Conservation (phyloP, 2,113 vertebrate species). For the Canis aureus region DNA sequence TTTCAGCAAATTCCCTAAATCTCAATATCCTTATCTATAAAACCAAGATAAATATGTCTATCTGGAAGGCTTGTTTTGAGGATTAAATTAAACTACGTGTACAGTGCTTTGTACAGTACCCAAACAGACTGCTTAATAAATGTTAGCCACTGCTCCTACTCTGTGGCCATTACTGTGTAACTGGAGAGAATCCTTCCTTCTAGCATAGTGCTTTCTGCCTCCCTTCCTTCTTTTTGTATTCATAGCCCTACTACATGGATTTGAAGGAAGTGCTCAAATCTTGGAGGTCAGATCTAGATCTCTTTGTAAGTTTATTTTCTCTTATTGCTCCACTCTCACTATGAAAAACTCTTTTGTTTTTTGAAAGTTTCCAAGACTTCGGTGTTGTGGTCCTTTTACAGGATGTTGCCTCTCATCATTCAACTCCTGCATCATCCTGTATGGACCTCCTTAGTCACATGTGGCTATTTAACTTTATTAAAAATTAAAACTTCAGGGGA, state of each 20-base stretch:
- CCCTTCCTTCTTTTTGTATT: not conserved
- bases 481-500: not conserved
- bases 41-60: not conserved
- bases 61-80: not conserved
- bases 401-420: not conserved
- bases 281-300: not conserved
- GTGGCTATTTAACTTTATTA: not conserved
- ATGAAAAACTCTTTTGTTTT: not conserved
- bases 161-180: not conserved
- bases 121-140: too few species aligned
- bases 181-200: not conserved
- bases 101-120: not conserved
- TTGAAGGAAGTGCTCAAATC: not conserved
- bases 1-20: not conserved
- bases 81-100: not conserved
- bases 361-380: not conserved
- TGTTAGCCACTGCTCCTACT: not conserved
- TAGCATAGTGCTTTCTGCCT: not conserved
- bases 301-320: not conserved
- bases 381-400: not conserved
- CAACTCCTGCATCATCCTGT: not conserved
- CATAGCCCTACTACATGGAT: accelerated
- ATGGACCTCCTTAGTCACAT: not conserved
- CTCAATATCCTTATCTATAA: not conserved
- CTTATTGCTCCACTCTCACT: too few species aligned